Evolutionary conservation across 2,797 vertebrate species (phyloP).

Genomic region (Lepilemur ruficaudatus): DNA sequence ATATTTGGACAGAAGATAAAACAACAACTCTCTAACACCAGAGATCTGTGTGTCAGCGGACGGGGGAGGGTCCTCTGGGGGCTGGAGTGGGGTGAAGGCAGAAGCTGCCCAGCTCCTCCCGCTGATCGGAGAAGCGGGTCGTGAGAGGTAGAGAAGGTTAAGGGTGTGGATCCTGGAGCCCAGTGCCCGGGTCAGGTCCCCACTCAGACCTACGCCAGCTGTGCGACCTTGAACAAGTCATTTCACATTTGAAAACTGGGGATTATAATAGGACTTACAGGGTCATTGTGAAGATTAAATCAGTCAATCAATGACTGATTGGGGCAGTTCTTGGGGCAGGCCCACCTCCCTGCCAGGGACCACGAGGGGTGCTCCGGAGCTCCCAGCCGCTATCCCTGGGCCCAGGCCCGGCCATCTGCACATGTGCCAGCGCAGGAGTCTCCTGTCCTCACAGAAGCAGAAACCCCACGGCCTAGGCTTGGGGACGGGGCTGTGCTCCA

Average conservation of each 20-base stretch:
- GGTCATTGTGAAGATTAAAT: neutral
- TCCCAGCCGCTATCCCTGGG: neutral
- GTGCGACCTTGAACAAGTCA: neutral
- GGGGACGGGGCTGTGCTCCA: neutral
- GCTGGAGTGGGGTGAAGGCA: neutral
- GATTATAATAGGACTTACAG: neutral
- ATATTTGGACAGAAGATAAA: neutral
- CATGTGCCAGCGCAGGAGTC: rapidly evolving
- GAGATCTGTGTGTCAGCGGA: neutral
- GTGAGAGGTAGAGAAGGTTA: neutral
- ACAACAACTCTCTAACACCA: neutral
- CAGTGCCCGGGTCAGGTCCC: neutral
- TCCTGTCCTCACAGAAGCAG: neutral
- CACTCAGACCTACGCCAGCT: rapidly evolving
- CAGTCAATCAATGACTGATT: too few species aligned
- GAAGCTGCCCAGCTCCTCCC: neutral
- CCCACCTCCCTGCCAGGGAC: neutral
- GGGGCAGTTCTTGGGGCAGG: neutral
- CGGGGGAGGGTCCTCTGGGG: neutral
- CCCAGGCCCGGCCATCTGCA: rapidly evolving
- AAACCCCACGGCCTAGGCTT: neutral
- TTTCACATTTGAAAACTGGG: neutral
- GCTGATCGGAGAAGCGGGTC: neutral
- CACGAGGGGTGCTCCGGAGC: rapidly evolving
- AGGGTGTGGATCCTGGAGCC: neutral